Base-by-base conservation (phyloP, 1,140 invertebrate genomes). In the Drosophila gunungcola region DNA sequence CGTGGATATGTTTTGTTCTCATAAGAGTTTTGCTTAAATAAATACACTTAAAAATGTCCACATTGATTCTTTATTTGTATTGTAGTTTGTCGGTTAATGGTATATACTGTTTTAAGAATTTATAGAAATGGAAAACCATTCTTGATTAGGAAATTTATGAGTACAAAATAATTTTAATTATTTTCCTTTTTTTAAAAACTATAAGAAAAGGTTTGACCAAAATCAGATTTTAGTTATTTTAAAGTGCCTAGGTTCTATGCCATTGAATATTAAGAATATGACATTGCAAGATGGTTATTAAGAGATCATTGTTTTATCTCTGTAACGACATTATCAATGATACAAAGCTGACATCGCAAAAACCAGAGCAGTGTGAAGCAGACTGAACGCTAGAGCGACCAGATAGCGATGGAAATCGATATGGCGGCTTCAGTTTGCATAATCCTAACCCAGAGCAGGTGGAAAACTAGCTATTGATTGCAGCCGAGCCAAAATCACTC, bases 351-450 rank as follows among this genome's bases (percentile, higher is more conserved):
- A 43, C 58, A 64, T 36, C 41, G 34, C 27, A 12, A 56, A 79
- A 88, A 76, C 49, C 84, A 77, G 74, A 85, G 78, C 69, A 60
- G 32, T 88, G 83, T 83, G 70, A 88, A 83, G 79, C 70, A 53
- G 48, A 75, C 69, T 73, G 77, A 72, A 62, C 62, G 78, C 63
- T 74, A 82, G 64, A 82, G 73, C 62, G 73, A 64, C 27, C 65
- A 60, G 58, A 61, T 45, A 64, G 12, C 16, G 54, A 62, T 68
- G 39, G 78, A 83, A 89, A 83, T 70, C 46, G 84, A 86, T 86
- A 84, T n/a, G 43, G 32, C 39, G 38, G 49, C 57, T 5, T 34
- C 53, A 51, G 48, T 72, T 86, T 88, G 75, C 84, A 88, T 86
- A 89, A 89, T 88, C 61, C 63, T 60, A 72, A 70, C 68, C 68